phyloP scores from a whole-genome alignment of 2,888 invertebrate species.

The Labia minor region DNA sequence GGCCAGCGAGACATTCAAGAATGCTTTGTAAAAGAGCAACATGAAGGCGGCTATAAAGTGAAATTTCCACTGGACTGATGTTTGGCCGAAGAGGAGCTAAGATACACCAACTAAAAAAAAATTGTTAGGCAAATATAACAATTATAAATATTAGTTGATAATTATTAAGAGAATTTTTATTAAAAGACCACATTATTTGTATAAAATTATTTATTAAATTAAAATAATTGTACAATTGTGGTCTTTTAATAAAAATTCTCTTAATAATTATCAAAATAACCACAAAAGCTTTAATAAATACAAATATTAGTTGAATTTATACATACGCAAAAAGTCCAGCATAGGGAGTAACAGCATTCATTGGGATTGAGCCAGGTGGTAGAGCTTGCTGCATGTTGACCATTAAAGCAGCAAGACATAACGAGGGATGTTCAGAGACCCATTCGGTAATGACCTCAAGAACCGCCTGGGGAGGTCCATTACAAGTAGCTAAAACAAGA shows the following conservation, averaged over 20 bases:
- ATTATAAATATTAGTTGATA: too few relatives aligned
- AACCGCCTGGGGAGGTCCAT: constrained; percentile 49
- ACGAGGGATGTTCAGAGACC: constrained; percentile 53
- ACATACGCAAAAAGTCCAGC: constrained; percentile 56
- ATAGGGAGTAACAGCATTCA: constrained; percentile 71
- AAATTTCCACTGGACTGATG: constrained; percentile 25
- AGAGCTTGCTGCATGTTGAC: constrained; percentile 51
- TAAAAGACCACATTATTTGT: too few relatives aligned
- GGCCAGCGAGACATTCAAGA: constrained; percentile 38
- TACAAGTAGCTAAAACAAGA: constrained; percentile 3
- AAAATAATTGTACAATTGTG: too few relatives aligned
- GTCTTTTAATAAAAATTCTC: too few relatives aligned
- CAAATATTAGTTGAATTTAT: not conserved
- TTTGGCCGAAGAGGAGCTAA: constrained; percentile 49
- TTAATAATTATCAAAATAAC: too few relatives aligned
- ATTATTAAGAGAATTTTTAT: too few relatives aligned
- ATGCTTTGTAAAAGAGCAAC: constrained; percentile 55
- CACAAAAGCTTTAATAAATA: too few relatives aligned
- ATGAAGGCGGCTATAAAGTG: constrained; percentile 55
- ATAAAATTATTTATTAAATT: too few relatives aligned
- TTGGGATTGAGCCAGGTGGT: constrained; percentile 68
- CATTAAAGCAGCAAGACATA: constrained; percentile 54
- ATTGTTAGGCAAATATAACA: constrained; percentile 23
- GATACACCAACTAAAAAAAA: constrained; percentile 52
- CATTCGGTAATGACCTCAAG: constrained; percentile 59